These are phyloP conservation scores for Lethocerus indicus DNA, from an alignment of 1,140 invertebrate genomes.

Conservation along the genomic window DNA sequence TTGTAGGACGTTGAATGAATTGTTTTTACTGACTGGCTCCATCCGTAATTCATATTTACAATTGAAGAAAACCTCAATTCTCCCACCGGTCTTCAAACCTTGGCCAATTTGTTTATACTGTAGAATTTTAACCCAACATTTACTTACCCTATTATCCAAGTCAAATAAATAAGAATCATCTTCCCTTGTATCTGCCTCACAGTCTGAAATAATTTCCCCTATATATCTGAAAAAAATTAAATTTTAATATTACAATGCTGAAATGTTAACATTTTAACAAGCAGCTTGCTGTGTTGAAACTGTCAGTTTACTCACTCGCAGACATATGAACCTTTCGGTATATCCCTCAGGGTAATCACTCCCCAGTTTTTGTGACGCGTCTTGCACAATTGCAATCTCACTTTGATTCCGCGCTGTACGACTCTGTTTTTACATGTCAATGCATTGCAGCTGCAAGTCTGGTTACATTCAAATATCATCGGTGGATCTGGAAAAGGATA, in stretches of 20 bases:
- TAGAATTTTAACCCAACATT: neutral
- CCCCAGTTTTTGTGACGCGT: conserved; percentile 73
- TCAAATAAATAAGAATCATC: conserved; percentile 88
- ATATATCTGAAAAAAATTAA: conserved; percentile 47
- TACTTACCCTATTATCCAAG: conserved; percentile 50
- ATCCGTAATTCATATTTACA: no score
- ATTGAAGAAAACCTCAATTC: no score
- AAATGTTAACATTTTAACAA: neutral
- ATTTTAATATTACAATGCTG: no score
- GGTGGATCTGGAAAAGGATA: conserved; percentile 41
- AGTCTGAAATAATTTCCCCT: conserved; percentile 73
- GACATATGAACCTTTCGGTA: conserved; percentile 72
- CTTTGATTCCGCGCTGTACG: conserved; percentile 60
- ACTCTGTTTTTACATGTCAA: conserved; percentile 70
- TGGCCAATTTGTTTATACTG: no score
- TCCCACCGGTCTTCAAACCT: no score
- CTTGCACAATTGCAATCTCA: conserved; percentile 59
- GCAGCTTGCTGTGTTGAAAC: neutral
- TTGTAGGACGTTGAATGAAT: no score
- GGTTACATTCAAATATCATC: conserved; percentile 78
- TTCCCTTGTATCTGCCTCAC: conserved; percentile 64
- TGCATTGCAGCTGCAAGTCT: conserved; percentile 65
- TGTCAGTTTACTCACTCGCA: conserved; percentile 37
- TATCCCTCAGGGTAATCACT: conserved; percentile 49
- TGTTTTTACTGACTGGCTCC: no score